Conservation (phyloP, 2,113 vertebrate species). For the Hepsetus odoe region DNA sequence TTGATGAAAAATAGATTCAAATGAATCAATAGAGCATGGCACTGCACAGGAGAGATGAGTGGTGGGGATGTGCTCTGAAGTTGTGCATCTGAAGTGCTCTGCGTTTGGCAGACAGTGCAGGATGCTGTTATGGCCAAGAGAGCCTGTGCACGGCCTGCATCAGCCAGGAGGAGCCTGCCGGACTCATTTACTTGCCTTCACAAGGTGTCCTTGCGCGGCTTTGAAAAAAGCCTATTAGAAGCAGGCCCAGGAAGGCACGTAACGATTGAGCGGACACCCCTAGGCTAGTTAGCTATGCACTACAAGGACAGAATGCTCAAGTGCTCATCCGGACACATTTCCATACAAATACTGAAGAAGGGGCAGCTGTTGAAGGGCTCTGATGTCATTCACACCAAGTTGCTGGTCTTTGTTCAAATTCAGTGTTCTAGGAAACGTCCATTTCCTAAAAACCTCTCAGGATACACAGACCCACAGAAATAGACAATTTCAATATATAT, state of each 20-base stretch:
- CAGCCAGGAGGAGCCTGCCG: slow-evolving; percentile 10
- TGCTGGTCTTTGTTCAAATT: not conserved
- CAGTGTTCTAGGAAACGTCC: no score
- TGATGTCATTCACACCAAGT: not conserved
- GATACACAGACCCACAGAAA: no score
- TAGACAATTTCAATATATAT: no score
- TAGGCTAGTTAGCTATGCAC: slow-evolving; percentile 47
- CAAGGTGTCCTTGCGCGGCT: slow-evolving; percentile 66
- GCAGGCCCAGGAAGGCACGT: slow-evolving; percentile 35
- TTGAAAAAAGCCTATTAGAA: slow-evolving; percentile 56
- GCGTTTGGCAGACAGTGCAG: slow-evolving; percentile 53
- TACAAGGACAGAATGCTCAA: slow-evolving; percentile 40
- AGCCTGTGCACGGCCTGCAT: slow-evolving; percentile 40
- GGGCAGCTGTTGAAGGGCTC: not conserved
- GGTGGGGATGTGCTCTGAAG: slow-evolving; percentile 62
- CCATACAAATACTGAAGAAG: slow-evolving; percentile 16
- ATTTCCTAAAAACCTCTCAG: no score
- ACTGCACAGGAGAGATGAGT: slow-evolving; percentile 58
- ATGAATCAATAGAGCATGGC: slow-evolving; percentile 58
- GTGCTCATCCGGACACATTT: slow-evolving; percentile 18
- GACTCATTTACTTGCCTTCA: slow-evolving; percentile 55
- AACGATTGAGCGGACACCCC: slow-evolving; percentile 27
- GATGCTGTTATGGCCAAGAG: slow-evolving; percentile 49
- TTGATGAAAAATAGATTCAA: slow-evolving; percentile 72
- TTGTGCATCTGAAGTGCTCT: slow-evolving; percentile 62